Conservation (phyloP, 30 jellyfish, hydroid and myxozoan genomes). For the Catostylus mosaicus region DNA sequence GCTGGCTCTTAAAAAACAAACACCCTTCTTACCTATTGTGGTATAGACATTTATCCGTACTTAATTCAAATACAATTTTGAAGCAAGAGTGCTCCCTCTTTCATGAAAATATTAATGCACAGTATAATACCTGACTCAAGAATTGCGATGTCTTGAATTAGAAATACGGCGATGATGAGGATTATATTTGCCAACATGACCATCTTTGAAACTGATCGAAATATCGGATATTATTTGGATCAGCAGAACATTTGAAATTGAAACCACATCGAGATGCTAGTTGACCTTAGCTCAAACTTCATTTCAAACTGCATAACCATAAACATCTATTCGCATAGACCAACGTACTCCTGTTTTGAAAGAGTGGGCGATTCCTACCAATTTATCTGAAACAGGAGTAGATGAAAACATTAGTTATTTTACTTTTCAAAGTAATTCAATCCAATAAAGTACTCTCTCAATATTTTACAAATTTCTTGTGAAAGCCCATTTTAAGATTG, state of each 20-base stretch:
- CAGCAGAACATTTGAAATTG: constrained; percentile 10
- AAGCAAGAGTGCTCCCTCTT: not conserved
- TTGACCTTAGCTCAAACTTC: not conserved
- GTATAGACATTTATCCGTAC: not conserved
- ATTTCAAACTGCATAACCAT: not conserved
- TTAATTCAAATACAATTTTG: not conserved
- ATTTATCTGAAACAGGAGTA: not conserved
- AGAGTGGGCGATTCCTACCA: not conserved
- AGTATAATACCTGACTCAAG: constrained; percentile 45
- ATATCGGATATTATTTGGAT: constrained; percentile 17
- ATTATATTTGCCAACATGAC: constrained; percentile 29
- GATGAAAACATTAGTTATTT: too few relatives aligned
- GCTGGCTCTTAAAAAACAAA: too few relatives aligned
- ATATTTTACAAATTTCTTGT: too few relatives aligned
- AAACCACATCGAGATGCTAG: constrained; percentile 11
- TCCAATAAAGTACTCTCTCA: too few relatives aligned
- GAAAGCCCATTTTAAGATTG: too few relatives aligned
- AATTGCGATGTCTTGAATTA: constrained; percentile 18
- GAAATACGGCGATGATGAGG: constrained; percentile 10
- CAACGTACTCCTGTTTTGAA: not conserved
- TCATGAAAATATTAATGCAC: not conserved
- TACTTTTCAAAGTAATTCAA: too few relatives aligned
- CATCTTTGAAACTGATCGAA: constrained; percentile 6
- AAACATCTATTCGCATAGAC: not conserved
- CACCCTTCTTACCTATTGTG: too few relatives aligned